These are phyloP conservation scores for Oceanites oceanicus DNA, from an alignment of 2,113 vertebrate species.

Conservation along the genomic window DNA sequence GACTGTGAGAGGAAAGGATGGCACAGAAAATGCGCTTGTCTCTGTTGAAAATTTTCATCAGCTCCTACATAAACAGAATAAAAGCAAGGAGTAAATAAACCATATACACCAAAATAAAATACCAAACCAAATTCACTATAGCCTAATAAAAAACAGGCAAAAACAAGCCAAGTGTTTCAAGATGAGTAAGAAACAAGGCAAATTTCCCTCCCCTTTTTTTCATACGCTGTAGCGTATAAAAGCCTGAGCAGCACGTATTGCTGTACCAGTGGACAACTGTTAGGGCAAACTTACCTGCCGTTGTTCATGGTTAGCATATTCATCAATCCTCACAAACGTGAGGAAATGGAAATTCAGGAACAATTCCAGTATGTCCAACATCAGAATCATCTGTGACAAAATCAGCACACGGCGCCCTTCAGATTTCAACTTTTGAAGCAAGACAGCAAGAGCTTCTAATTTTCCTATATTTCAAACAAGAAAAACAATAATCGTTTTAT, in stretches of 20 bases:
- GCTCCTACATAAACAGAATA: slow-evolving; percentile 69
- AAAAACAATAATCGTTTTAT: background rate
- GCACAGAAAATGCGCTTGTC: slow-evolving; percentile 88
- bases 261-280: background rate
- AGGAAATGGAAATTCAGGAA: slow-evolving; percentile 89
- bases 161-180: background rate
- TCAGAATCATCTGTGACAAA: slow-evolving; percentile 91
- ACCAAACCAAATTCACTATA: background rate
- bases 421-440: slow-evolving; percentile 88
- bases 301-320: slow-evolving; percentile 86
- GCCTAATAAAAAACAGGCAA: background rate
- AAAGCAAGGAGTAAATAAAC: background rate
- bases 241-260: background rate
- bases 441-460: slow-evolving; percentile 89
- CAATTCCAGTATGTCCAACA: slow-evolving; percentile 89
- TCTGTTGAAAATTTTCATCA: slow-evolving; percentile 87
- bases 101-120: background rate
- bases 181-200: background rate
- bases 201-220: background rate
- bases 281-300: slow-evolving; percentile 79
- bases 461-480: slow-evolving; percentile 79
- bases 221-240: background rate
- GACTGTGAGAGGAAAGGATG: slow-evolving; percentile 91
- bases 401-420: slow-evolving; percentile 93
- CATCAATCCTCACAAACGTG: slow-evolving; percentile 90